Conservation (phyloP, 2,113 vertebrate species). For the Gobius niger region DNA sequence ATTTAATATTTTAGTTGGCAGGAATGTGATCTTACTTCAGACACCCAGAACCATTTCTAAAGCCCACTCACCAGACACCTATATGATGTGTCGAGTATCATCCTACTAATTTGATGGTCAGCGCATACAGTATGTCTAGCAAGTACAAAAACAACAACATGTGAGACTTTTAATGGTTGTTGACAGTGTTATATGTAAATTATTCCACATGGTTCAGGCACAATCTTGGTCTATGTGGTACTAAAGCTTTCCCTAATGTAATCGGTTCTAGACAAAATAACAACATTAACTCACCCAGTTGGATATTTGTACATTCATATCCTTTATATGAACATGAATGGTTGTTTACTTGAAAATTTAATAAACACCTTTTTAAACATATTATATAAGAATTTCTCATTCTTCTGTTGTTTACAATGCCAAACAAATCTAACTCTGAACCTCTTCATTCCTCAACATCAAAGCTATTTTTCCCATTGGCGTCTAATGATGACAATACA, state of each 20-base stretch:
- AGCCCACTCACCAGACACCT: neutral
- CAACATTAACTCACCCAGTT: neutral
- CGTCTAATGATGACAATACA: slow-evolving; percentile 51
- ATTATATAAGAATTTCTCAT: neutral
- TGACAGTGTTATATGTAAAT: slow-evolving; percentile 7
- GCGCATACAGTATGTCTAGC: too few species aligned
- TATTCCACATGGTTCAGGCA: neutral
- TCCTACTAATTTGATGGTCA: neutral
- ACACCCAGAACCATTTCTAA: neutral
- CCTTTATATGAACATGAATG: neutral
- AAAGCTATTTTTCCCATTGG: slow-evolving; percentile 38
- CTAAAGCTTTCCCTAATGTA: neutral
- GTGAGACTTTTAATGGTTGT: neutral
- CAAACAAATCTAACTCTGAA: slow-evolving; percentile 36
- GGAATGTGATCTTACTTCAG: neutral
- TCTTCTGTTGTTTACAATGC: neutral
- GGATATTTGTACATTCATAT: neutral
- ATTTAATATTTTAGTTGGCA: too few species aligned
- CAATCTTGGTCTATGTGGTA: neutral
- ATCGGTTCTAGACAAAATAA: neutral
- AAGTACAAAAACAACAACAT: neutral
- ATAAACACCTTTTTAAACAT: neutral
- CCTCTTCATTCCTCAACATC: slow-evolving; percentile 41
- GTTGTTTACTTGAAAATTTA: neutral
- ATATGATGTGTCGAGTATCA: neutral